A percentile compares a stretch with the other conserved stretches of the same genome.
Evolutionary conservation across 2,113 vertebrate genomes (phyloP).

Genomic region (Merops nubicus): DNA sequence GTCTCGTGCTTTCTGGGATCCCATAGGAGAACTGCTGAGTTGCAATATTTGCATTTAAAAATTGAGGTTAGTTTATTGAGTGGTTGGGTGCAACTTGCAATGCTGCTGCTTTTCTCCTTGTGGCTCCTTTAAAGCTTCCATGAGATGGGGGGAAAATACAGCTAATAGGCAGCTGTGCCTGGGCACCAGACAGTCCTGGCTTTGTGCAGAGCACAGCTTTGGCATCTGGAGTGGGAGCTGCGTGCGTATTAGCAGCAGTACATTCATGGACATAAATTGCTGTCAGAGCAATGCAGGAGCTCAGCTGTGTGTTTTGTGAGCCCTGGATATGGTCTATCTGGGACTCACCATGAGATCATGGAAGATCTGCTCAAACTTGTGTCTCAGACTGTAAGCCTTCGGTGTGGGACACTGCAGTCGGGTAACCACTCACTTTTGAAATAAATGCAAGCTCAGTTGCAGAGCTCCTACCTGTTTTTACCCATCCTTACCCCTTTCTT

Average conservation of each 20-base stretch:
- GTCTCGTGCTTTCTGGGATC: neutral
- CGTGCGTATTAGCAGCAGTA: neutral
- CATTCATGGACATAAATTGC: neutral
- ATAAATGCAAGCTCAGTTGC: neutral
- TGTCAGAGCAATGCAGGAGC: neutral
- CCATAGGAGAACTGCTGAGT: neutral
- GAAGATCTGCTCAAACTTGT: neutral
- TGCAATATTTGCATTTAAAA: neutral
- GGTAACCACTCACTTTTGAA: neutral
- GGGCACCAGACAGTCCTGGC: neutral
- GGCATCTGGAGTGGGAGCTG: neutral
- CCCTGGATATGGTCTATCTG: accelerated
- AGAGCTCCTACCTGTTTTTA: neutral
- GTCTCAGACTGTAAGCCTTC: neutral
- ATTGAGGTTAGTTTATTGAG: neutral
- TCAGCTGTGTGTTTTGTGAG: neutral
- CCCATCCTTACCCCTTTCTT: neutral
- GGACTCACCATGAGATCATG: neutral
- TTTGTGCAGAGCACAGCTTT: neutral
- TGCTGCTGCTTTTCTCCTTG: neutral
- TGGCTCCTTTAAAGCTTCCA: neutral
- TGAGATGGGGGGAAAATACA: neutral
- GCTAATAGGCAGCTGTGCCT: neutral
- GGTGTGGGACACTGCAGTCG: accelerated
- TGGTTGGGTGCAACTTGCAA: neutral